Percentiles rank a stretch among this genome's conserved stretches.
These are phyloP conservation scores for Anorthoa munda DNA, from an alignment of 2,888 invertebrate genomes.

Conservation along the genomic window DNA sequence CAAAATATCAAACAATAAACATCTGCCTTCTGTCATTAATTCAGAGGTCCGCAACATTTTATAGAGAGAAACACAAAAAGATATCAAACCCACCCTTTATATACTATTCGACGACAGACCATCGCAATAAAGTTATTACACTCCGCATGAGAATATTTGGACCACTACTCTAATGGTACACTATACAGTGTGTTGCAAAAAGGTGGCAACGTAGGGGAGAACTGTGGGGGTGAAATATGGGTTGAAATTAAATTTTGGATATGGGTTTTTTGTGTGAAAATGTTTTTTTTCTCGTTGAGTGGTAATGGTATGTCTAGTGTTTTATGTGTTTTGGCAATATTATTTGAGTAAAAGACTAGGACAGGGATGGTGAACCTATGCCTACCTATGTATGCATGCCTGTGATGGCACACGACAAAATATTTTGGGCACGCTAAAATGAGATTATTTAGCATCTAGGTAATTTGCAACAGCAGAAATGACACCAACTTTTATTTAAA, in stretches of 20 bases:
- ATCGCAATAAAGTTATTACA: constrained; percentile 65
- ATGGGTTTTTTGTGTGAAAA: constrained; percentile 51
- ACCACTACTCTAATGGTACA: constrained; percentile 36
- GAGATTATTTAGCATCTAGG: too few relatives aligned
- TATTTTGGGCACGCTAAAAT: too few relatives aligned
- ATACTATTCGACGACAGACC: constrained; percentile 54
- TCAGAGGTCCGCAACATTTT: constrained; percentile 56
- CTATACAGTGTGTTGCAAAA: constrained; percentile 62
- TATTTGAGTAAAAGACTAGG: neutral
- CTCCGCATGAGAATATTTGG: constrained; percentile 54
- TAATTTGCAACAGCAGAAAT: too few relatives aligned
- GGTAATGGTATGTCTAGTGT: constrained; percentile 22
- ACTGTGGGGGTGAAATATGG: constrained; percentile 51
- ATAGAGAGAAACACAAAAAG: constrained; percentile 47
- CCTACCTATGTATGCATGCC: too few relatives aligned
- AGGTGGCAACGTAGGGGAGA: constrained; percentile 32
- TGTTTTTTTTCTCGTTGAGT: constrained; percentile 17
- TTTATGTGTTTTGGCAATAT: neutral
- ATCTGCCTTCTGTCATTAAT: constrained; percentile 50
- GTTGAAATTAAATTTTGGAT: constrained; percentile 47
- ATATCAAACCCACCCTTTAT: constrained; percentile 59
- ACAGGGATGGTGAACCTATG: too few relatives aligned
- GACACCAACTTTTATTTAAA: too few relatives aligned
- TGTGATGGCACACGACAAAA: too few relatives aligned
- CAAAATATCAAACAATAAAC: constrained; percentile 17